Evolutionary conservation across 30 jellyfish, hydroid and myxozoan species (phyloP), one percentile per base, ranked within the genome.

Genomic region (Turritopsis rubra): DNA sequence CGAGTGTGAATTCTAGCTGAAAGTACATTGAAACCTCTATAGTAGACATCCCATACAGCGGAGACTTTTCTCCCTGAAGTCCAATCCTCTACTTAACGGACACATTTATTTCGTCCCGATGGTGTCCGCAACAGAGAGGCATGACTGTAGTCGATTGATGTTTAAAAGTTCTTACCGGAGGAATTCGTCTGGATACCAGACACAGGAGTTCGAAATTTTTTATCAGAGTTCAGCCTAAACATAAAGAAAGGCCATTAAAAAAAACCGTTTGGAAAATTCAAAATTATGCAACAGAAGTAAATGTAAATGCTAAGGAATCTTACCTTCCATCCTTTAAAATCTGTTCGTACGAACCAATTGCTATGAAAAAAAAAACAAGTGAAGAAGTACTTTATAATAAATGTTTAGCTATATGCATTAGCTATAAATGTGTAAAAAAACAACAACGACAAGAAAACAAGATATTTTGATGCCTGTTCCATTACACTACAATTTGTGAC

Each of bases 141-240:
- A n/a, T n/a, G n/a, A n/a, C n/a, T n/a, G 13, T 41, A 13, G 5
- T 41, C 13, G 60, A 41, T 41, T 5, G 60, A 13, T 41, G 5
- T 41, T 13, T 13, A 41, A 41, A 13, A 3, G 60, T 41, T 41
- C 85, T 54, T 75, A 92, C 98, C 98, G 21, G 98, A 92, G 8
- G 98, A 92, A 72, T 89, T 87, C 75, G 98, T 92, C 80, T 92
- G 98, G 65, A 92, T 92, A 27, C 98, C 98, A 60, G 98, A 75
- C 24, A 90, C 90, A 8, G 91, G 87, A 21, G 90, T 85, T 54
- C 98, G 85, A 0, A 96, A 30, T 81, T 92, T 92, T 71, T 92
- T 92, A 71, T 92, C 87, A 9, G 66, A 23, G 77, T 68, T 53
- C 65, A 89, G 86, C 86, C 98, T 92, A 29, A 24, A 88, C 65